Evolutionary conservation across 2,113 vertebrate genomes (phyloP).

Genomic region (Aldabrachelys gigantea): DNA sequence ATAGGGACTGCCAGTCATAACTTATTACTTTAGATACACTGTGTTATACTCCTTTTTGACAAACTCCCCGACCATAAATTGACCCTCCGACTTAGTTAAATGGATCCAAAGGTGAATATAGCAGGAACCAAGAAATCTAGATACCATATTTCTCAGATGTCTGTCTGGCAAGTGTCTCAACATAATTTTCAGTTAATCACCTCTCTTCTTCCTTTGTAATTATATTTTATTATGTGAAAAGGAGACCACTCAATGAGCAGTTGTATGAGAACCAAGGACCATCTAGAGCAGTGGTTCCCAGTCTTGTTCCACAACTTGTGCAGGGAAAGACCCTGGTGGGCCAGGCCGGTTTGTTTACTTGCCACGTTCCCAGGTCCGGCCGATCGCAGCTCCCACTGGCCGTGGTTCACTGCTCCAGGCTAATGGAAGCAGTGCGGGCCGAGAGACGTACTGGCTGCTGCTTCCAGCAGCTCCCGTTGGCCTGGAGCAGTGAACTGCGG

Average conservation of each 20-base stretch:
- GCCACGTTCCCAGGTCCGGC: too few relatives aligned
- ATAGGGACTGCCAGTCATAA: not conserved
- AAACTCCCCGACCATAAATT: not conserved
- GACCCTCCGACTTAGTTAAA: not conserved
- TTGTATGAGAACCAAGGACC: not conserved
- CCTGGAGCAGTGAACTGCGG: too few relatives aligned
- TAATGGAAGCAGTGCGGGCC: too few relatives aligned
- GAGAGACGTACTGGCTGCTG: too few relatives aligned
- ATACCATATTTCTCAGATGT: rapidly evolving
- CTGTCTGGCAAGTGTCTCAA: not conserved
- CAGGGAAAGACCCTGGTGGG: too few relatives aligned
- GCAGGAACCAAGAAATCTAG: not conserved
- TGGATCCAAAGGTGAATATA: not conserved
- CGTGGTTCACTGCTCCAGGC: too few relatives aligned
- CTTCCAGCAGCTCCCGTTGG: too few relatives aligned
- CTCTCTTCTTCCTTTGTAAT: not conserved
- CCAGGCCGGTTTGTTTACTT: too few relatives aligned
- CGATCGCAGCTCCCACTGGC: too few relatives aligned
- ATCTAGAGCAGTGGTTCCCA: too few relatives aligned
- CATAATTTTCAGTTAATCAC: not conserved
- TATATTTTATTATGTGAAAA: not conserved
- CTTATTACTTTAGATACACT: not conserved
- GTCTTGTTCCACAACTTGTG: too few relatives aligned
- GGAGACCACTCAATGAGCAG: rapidly evolving
- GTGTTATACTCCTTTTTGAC: not conserved